These are phyloP conservation scores for Euura lappo DNA, from an alignment of 1,140 invertebrate species.

Conservation along the genomic window DNA sequence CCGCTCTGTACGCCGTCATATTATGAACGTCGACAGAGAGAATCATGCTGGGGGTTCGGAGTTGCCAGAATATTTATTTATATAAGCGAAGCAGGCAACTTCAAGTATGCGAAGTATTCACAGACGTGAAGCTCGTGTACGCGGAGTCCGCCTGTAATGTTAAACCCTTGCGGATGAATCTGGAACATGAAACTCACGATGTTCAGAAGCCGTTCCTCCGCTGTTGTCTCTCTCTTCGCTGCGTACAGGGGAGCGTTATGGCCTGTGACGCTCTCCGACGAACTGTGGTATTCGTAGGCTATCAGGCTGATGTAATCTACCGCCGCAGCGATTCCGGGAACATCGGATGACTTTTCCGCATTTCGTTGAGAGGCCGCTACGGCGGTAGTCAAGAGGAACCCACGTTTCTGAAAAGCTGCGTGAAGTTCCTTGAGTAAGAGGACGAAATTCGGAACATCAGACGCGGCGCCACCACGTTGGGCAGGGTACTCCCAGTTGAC, in stretches of 20 bases:
- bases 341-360: constrained; percentile 66
- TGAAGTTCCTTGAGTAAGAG: constrained; percentile 64
- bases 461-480: constrained; percentile 44
- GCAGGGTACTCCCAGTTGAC: constrained; percentile 24
- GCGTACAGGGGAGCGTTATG: constrained; percentile 67
- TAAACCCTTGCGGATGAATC: constrained; percentile 44
- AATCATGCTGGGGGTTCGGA: not conserved
- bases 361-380: constrained; percentile 64
- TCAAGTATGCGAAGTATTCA: no score
- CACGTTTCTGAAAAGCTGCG: constrained; percentile 62
- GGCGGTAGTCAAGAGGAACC: constrained; percentile 66
- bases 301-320: constrained; percentile 71
- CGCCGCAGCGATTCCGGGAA: constrained; percentile 58
- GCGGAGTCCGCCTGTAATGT: no score
- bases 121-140: no score
- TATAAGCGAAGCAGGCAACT: not conserved
- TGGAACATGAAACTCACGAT: constrained; percentile 50
- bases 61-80: constrained; percentile 10
- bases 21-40: not conserved
- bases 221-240: not conserved
- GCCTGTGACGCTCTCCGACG: constrained; percentile 42
- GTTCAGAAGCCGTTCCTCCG: not conserved
- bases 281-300: constrained; percentile 76
- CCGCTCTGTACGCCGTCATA: no score
- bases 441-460: constrained; percentile 61